Base-by-base conservation (phyloP, 2,888 invertebrate species). In the Drosophila neotestacea region DNA sequence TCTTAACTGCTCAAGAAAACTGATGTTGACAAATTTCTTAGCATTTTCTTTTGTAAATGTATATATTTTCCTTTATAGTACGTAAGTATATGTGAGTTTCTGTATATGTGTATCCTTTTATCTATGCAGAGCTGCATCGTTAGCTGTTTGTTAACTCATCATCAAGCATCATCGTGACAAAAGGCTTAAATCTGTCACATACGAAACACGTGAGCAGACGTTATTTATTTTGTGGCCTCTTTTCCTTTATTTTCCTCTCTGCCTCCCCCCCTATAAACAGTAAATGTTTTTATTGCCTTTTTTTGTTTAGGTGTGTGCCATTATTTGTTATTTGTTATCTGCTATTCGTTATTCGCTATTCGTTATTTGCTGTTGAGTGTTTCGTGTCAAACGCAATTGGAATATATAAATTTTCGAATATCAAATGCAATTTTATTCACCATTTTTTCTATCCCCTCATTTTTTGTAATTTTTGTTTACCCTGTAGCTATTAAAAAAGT, bases 171-270 rank as follows among this genome's bases (percentile, higher is more conserved):
- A 81, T 74, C 85, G 88, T 85, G 88, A 85, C 89, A 88, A 88
- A 89, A 79, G 85, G 89, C 85, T 85, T 77, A 89, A 85, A 85
- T 85, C 86, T 85, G 89, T 85, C 85, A 85, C 88, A 85, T 84
- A 86, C 89, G 75, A 72, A 86, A 87, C 84, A 84, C 84, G 89
- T 84, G 84, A 86, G 81, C 66, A 59, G 66, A 70, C 87, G 86
- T 84, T 81, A 84, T 84, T 84, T 84, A 87, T 84, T 78, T 84
- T 88, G 89, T 56, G 73, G 81, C 55, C 51, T 69, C 64, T 42
- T 66, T 44, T 36, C 13, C 42, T 28, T 0, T 48, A 39, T 9
- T 28, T 32, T 36, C 46, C 46, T 22, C 32, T 2, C 5, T 32
- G 1, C 32, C 6, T 7, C 6, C 32, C 5, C 0, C 4, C 38